Evolutionary conservation across 2,888 invertebrate genomes (phyloP), one percentile per base, ranked within the genome.

Genomic region (Drosophila bunnanda): DNA sequence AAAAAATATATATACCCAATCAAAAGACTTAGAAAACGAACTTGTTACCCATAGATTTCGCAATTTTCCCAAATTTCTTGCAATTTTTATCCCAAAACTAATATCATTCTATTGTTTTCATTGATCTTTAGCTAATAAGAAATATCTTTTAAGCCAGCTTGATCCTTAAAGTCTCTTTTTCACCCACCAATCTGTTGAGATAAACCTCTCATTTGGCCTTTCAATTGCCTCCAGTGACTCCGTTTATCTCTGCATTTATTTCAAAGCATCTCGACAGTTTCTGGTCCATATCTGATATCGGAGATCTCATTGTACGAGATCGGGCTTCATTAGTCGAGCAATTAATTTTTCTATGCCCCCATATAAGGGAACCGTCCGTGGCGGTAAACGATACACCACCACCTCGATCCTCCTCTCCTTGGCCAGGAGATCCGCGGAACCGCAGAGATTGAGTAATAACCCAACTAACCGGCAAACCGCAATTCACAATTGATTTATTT

Each of bases 401-500:
- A 12, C 41, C 50, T 13, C 28, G 38, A 36, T n/a, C 20, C n/a
- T 25, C 38, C 32, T 13, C 12, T 25, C 25, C n/a, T n/a, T 25
- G 4, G 17, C 34, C 15, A n/a, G 39, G 36, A 44, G 46, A 41
- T 34, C 59, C 34, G 2, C 6, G 62, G 43, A 50, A 61, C 87
- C 83, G 69, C 86, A 71, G 81, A 76, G 86, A 86, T 88, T 86
- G 86, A 86, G 87, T 86, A 88, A 88, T 89, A 84, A 78, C 81
- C 83, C 77, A 60, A 76, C 82, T 89, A 87, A 83, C 83, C 77
- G 77, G 70, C 57, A 73, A 69, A 61, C 74, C 62, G 75, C 79
- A 76, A 76, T 84, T 77, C 76, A 81, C 83, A 89, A 89, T 90
- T 90, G 90, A 89, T 90, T 90, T 90, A 90, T 90, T 77, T 87